phyloP scores from a whole-genome alignment of 2,888 invertebrate species.

The Drepana falcataria region DNA sequence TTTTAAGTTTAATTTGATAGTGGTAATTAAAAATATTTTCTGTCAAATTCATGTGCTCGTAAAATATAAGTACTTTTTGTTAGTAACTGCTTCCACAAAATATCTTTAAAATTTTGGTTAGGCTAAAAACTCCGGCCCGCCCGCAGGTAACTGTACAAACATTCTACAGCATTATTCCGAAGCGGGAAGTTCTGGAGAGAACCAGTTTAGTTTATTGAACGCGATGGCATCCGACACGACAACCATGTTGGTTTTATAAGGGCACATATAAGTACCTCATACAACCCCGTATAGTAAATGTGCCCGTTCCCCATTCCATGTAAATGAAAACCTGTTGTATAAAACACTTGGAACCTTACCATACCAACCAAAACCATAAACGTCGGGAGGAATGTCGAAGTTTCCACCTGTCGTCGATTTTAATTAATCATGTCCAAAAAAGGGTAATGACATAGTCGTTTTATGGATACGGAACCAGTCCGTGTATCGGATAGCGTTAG shows the following conservation, averaged over 20 bases:
- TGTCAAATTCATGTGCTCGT: not conserved
- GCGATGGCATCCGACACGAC: slow-evolving; percentile 53
- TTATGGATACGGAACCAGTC: slow-evolving; percentile 37
- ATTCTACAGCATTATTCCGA: slow-evolving; percentile 64
- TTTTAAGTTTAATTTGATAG: not conserved
- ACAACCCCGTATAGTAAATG: slow-evolving; percentile 19
- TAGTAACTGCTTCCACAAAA: not conserved
- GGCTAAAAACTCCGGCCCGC: slow-evolving; percentile 19
- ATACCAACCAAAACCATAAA: slow-evolving; percentile 33
- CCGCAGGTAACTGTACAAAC: slow-evolving; percentile 57
- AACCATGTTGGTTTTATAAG: slow-evolving; percentile 60
- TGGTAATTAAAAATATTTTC: not conserved
- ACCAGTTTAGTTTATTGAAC: slow-evolving; percentile 68
- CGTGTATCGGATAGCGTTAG: slow-evolving; percentile 27
- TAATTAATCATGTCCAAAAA: slow-evolving; percentile 44
- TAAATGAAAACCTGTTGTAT: slow-evolving; percentile 44
- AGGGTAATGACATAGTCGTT: slow-evolving; percentile 38
- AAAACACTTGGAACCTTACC: slow-evolving; percentile 10
- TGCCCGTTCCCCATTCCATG: slow-evolving; percentile 21
- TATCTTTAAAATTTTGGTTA: slow-evolving; percentile 10
- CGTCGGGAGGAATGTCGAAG: slow-evolving; percentile 37
- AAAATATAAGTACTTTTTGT: not conserved
- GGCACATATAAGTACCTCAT: slow-evolving; percentile 40
- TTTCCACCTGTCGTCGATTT: slow-evolving; percentile 53
- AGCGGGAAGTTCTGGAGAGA: slow-evolving; percentile 60